Conservation (phyloP, 2,888 invertebrate species). For the Leptogaster cylindrica region DNA sequence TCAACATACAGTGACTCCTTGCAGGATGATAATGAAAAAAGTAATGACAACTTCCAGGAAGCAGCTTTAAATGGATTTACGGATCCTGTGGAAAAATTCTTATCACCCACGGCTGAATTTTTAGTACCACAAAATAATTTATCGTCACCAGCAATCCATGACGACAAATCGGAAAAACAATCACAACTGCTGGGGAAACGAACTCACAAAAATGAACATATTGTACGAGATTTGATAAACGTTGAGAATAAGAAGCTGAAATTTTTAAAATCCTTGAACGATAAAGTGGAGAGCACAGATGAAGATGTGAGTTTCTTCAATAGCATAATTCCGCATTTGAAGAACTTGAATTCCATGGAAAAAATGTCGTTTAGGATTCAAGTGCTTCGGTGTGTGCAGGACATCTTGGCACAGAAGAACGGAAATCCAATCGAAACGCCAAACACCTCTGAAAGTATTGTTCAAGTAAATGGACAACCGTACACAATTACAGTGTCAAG, state of each 20-base stretch:
- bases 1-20: constrained; percentile 8
- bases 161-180: background rate
- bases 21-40: constrained; percentile 18
- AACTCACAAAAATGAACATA: background rate
- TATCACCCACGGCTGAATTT: background rate
- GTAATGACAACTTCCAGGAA: constrained; percentile 1
- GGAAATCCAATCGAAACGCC: background rate
- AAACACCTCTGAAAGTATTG: background rate
- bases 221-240: background rate
- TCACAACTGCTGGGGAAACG: background rate
- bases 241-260: constrained; percentile 18
- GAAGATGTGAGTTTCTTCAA: constrained; percentile 29
- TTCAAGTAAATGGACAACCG: background rate
- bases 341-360: constrained; percentile 1
- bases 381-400: constrained; percentile 6
- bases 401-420: background rate
- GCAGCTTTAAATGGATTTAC: background rate
- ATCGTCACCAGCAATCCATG: background rate
- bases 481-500: background rate
- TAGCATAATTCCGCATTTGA: constrained; percentile 18
- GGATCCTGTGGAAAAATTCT: background rate
- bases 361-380: constrained; percentile 13
- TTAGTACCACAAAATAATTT: background rate
- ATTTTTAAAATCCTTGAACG: background rate
- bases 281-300: constrained; percentile 2